Base-by-base conservation (phyloP, 2,113 vertebrate species). In the Ciconia stormi region DNA sequence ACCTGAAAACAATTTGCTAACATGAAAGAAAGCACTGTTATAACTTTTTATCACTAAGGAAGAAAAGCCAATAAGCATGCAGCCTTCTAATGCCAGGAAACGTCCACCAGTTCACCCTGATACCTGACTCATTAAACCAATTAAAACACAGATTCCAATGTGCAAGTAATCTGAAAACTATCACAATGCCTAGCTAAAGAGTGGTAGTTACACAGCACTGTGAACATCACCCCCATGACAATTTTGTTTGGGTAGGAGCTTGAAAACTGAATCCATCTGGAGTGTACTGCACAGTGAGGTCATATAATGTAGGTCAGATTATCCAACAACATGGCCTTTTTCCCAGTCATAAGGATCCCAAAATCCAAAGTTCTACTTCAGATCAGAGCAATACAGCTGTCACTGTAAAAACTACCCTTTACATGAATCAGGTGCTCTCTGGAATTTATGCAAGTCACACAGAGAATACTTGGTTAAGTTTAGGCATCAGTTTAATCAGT, bases 401-500 rank as follows among this genome's bases (percentile, higher is more conserved):
- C 58, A 72, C 27, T 40, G 29, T 46, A 86, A 95, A 95, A 90
- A 25, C 7, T 56, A 82, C 23, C 25, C 47, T 81, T 73, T 78
- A 66, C 14, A 47, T 32, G 38, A 78, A 83, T 46, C 18, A 83
- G 13, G 29, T 50, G 22, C 22, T 67, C 7, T 2, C 38, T 82
- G 20, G 38, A 83, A 89, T 92, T 93, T 58, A 94, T 81, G 50
- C 89, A 65, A 70, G 58, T 86, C 58, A 89, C 55, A 92, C 15
- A 87, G 3, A 83, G 72, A 93, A 95, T 44, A 87, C 18, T 90
- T 72, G 32, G 55, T 92, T 90, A 93, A 94, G 61, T 85, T 94
- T 76, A 96, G 76, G 59, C 67, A 87, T 58, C 53, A 66, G 55
- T 91, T 96, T 84, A 71, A 95, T 94, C 93, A 96, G 63, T 84